These are phyloP conservation scores for Tauraco erythrolophus DNA, from an alignment of 2,113 vertebrate genomes.

Conservation along the genomic window DNA sequence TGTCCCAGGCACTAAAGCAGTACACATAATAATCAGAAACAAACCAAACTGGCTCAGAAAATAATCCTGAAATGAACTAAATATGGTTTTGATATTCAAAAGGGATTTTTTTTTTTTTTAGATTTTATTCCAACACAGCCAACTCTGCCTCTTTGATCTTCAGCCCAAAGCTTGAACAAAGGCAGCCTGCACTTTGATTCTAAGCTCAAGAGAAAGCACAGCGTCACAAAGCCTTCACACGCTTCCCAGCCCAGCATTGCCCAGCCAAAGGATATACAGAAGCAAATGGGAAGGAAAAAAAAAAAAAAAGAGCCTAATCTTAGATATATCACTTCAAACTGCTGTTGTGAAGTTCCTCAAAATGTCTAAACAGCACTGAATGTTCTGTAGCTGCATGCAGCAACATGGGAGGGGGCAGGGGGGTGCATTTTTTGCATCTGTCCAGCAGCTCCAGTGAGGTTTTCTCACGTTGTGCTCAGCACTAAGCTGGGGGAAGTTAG, in stretches of 20 bases:
- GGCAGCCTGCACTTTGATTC: slow-evolving; percentile 33
- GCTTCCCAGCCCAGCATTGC: background rate
- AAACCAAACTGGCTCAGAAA: background rate
- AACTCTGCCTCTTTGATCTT: slow-evolving; percentile 45
- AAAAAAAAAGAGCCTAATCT: background rate
- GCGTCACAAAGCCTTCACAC: background rate
- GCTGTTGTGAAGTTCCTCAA: background rate
- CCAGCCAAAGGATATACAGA: background rate
- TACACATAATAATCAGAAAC: background rate
- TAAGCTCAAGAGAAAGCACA: slow-evolving; percentile 37
- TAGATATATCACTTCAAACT: background rate
- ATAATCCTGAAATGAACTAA: slow-evolving; percentile 7
- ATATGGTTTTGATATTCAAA: background rate
- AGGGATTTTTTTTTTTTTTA: background rate
- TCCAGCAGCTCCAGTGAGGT: background rate
- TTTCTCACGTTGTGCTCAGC: background rate
- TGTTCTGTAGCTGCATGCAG: background rate
- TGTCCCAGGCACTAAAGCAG: background rate
- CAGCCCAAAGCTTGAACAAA: slow-evolving; percentile 43
- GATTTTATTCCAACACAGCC: background rate
- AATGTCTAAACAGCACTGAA: background rate
- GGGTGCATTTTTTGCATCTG: background rate
- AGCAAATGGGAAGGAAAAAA: background rate
- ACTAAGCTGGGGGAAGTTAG: background rate
- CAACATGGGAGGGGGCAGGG: background rate